Base-by-base conservation (phyloP, 2,888 invertebrate species). In the Cheilosia impressa region DNA sequence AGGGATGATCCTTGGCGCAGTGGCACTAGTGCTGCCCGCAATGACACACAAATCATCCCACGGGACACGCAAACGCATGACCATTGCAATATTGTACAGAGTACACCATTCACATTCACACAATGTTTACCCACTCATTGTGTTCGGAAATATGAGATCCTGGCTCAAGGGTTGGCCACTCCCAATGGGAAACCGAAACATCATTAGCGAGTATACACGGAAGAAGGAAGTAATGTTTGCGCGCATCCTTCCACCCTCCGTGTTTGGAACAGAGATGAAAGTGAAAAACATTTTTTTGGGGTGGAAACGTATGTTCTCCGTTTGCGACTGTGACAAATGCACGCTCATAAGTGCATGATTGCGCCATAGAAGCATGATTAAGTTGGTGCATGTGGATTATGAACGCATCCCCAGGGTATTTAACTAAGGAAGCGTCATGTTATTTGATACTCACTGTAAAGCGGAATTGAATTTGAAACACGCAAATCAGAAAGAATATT, bases 341-440 rank as follows among this genome's bases (percentile, higher is more conserved):
- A 62, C 52, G 57, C 65, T 81, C 72, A 76, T 85, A 76, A 85
- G 71, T 80, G 80, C 66, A 71, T 50, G 76, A 85, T 85, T 81
- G 85, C 43, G 81, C 52, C 68, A 72, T 72, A 45, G 27, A 85
- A 72, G 47, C 72, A 85, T 85, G 85, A 85, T 85, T 81, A 85
- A 85, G 85, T 85, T 85, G 62, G 68, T 76, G 81, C 85, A 85
- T 85, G 85, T 85, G 85, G 85, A 85, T 85, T 85, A 77, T 76
- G 63, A 81, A 85, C 66, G 41, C 38, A 85, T 85, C 81, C 85
- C 85, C 52, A 45, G 85, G 85, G 85, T 27, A 81, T 69, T 62
- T 17, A 10, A 57, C 45, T 19, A 27, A 66, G 68, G 47, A 71
- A 72, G 22, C 55, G 6, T 38, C 55, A 76, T 38, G 38, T 38